Evolutionary conservation across 2,888 invertebrate species (phyloP).

Genomic region (Polymixis flavicincta): DNA sequence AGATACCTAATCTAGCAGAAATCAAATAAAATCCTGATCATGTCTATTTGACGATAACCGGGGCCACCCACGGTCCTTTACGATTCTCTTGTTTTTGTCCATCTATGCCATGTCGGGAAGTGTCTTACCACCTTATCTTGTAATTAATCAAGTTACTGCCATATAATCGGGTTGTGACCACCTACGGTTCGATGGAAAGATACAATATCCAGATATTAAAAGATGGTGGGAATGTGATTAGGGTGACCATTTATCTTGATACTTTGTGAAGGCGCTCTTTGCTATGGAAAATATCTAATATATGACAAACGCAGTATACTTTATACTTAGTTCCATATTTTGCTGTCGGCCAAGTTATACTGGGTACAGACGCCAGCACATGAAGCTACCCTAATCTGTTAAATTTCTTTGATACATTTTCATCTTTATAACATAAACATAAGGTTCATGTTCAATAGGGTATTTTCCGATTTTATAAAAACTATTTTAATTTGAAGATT

Average conservation of each 20-base stretch:
- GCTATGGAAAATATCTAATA: not conserved
- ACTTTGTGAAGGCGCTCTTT: not conserved
- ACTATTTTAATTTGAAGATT: too few species aligned
- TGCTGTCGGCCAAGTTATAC: not conserved
- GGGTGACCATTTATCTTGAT: constrained; percentile 17
- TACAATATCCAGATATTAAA: constrained; percentile 56
- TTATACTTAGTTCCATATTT: not conserved
- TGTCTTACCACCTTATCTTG: constrained; percentile 55
- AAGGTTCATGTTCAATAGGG: too few species aligned
- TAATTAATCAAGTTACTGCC: constrained; percentile 64
- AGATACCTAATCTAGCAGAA: constrained; percentile 25
- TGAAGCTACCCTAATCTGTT: too few species aligned
- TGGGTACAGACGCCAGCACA: too few species aligned
- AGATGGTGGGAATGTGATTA: constrained; percentile 21
- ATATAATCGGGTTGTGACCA: constrained; percentile 60
- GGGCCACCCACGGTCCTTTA: constrained; percentile 62
- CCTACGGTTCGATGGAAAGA: constrained; percentile 51
- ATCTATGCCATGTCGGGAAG: constrained; percentile 39
- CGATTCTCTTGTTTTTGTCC: constrained; percentile 58
- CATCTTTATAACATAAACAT: too few species aligned
- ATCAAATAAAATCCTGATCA: constrained; percentile 44
- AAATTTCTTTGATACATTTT: too few species aligned
- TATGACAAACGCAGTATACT: not conserved
- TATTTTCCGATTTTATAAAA: too few species aligned
- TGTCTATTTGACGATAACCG: constrained; percentile 56